Evolutionary conservation across 2,888 invertebrate genomes (phyloP).

Genomic region (Thera obeliscata): DNA sequence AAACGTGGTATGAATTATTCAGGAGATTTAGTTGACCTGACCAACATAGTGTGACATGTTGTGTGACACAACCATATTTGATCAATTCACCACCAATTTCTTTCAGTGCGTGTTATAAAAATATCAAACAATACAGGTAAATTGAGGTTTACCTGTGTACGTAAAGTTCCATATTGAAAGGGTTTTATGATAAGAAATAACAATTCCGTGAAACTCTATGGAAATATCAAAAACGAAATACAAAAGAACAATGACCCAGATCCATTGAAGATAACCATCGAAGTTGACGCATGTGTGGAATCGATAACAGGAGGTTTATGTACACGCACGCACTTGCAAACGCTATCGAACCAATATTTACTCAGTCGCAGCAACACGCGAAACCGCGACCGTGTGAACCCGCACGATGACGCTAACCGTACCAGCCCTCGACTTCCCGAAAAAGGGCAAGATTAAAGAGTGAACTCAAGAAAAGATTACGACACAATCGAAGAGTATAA

Average conservation of each 20-base stretch:
- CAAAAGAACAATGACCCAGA: constrained; percentile 84
- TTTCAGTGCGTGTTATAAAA: constrained; percentile 21
- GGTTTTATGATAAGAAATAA: constrained; percentile 35
- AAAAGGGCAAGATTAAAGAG: constrained; percentile 55
- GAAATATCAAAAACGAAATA: constrained; percentile 62
- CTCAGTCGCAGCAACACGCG: constrained; percentile 73
- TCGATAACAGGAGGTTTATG: constrained; percentile 75
- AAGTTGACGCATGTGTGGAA: constrained; percentile 80
- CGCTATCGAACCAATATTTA: constrained; percentile 79
- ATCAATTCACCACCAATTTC: constrained; percentile 5
- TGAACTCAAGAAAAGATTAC: constrained; percentile 59
- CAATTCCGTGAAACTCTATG: constrained; percentile 53
- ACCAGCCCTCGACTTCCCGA: constrained; percentile 54
- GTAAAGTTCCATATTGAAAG: constrained; percentile 18
- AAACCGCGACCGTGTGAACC: constrained; percentile 71
- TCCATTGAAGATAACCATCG: constrained; percentile 80
- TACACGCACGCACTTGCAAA: constrained; percentile 73
- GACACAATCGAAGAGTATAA: constrained; percentile 58
- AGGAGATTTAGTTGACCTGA: constrained; percentile 2
- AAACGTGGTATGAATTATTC: constrained; percentile 23
- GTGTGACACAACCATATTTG: not conserved
- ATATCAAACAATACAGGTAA: constrained; percentile 9
- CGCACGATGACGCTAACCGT: constrained; percentile 57
- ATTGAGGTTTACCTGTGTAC: no score
- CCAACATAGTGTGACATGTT: not conserved